phyloP scores from a whole-genome alignment of 2,113 vertebrate genomes.

The Leucopternis melanops region DNA sequence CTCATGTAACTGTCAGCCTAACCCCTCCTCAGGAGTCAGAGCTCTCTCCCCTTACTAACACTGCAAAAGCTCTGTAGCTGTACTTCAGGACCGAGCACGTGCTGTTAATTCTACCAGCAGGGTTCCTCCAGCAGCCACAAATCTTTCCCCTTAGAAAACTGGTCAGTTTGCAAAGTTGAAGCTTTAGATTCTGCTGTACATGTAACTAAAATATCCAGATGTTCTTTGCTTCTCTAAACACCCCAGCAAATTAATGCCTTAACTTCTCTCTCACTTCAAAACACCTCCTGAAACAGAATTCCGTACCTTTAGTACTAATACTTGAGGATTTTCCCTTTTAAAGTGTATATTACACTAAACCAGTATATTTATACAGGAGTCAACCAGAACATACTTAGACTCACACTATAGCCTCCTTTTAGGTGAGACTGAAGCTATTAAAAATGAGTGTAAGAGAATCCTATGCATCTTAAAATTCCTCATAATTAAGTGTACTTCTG shows the following conservation, averaged over 20 bases:
- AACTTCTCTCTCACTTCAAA: background rate
- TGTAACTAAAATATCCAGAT: background rate
- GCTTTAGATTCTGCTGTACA: background rate
- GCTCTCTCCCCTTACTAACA: background rate
- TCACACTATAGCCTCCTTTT: background rate
- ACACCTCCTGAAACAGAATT: background rate
- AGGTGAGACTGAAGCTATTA: background rate
- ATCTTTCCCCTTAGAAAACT: background rate
- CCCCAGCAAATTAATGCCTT: background rate
- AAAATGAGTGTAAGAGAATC: background rate
- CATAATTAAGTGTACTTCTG: background rate
- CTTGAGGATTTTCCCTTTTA: background rate
- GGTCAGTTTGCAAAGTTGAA: background rate
- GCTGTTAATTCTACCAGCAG: background rate
- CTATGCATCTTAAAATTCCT: background rate
- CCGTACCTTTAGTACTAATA: background rate
- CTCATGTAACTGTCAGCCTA: background rate
- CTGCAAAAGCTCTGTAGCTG: background rate
- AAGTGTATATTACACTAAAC: background rate
- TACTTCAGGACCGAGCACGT: background rate
- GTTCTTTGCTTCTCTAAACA: background rate
- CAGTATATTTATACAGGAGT: background rate
- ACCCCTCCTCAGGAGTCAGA: background rate
- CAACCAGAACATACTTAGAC: background rate
- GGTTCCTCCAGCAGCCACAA: background rate